A percentile compares a stretch with the other conserved stretches of the same genome.
These are phyloP conservation scores for Phaethon lepturus DNA, from an alignment of 2,113 vertebrate species.

Conservation along the genomic window DNA sequence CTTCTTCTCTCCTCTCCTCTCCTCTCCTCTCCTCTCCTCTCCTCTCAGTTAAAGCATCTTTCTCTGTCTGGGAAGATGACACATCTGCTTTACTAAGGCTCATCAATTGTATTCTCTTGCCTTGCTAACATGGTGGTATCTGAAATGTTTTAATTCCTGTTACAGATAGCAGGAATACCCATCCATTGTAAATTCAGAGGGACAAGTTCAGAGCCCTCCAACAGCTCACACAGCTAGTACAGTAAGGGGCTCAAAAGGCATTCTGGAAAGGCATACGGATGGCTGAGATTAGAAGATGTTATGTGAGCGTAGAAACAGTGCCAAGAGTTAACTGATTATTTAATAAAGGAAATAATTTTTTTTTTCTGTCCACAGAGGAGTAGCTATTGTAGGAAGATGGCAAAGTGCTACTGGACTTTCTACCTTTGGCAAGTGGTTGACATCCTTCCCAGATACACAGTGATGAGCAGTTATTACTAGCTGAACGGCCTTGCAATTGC, in stretches of 20 bases:
- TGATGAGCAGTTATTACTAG: neutral
- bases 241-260: neutral
- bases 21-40: neutral
- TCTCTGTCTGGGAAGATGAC: neutral
- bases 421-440: neutral
- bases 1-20: neutral
- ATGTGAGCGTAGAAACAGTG: neutral
- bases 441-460: neutral
- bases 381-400: neutral
- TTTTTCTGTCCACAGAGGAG: neutral
- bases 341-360: neutral
- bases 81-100: neutral
- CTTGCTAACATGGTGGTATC: neutral
- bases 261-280: neutral
- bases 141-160: neutral
- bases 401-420: neutral
- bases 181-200: neutral
- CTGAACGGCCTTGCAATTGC: neutral
- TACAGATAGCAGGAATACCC: neutral
- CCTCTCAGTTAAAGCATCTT: neutral
- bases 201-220: neutral
- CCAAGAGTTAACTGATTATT: neutral
- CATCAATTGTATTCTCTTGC: neutral
- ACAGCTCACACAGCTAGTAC: neutral
- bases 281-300: neutral